Base-by-base conservation (phyloP, 2,888 invertebrate species). In the Hoplodrina ambigua region DNA sequence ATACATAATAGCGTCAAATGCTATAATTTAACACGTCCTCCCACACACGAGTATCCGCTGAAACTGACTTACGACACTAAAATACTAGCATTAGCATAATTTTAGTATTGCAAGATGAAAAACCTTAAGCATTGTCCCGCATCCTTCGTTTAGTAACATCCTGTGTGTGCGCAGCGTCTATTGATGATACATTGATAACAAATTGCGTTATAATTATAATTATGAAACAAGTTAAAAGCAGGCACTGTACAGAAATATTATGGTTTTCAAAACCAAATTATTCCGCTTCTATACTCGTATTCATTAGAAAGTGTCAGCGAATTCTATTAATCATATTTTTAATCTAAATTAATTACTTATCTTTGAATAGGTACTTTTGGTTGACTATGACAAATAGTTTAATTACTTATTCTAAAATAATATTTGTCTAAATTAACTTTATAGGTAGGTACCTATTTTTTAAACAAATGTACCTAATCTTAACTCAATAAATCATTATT, bases 1-100 rank as follows among this genome's bases (percentile, higher is more conserved):
- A 93, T 91, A 90, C 92, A 92, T 92, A 91, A 92, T 88, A 87
- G 86, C 87, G 88, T 88, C 89, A 91, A 91, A 91, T 85, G 88
- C 84, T 85, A 87, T 88, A 89, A 92, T 88, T 91, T 87, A 89
- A 85, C 81, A 84, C 70, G 86, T 88, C 90, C 89, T 87, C 92
- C 92, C 85, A 92, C 92, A 82, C 82, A 25, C 69, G 81, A 62
- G 76, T 84, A 81, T 75, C 72, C 75, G 66, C 71, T 70, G 69
- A 76, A 74, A 72, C 68, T 63, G 63, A 77, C 49, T 73, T 75
- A 72, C 55, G 61, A 80, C 61, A 71, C 44, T 56, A 59, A 65
- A 71, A 69, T 62, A 68, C 46, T 62, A 59, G 50, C 30, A 57
- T 69, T 67, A 64, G 50, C 44, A 67, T 68, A 13, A 62, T 62